Base-by-base conservation (phyloP, 2,888 invertebrate genomes). In the Notodonta dromedarius region DNA sequence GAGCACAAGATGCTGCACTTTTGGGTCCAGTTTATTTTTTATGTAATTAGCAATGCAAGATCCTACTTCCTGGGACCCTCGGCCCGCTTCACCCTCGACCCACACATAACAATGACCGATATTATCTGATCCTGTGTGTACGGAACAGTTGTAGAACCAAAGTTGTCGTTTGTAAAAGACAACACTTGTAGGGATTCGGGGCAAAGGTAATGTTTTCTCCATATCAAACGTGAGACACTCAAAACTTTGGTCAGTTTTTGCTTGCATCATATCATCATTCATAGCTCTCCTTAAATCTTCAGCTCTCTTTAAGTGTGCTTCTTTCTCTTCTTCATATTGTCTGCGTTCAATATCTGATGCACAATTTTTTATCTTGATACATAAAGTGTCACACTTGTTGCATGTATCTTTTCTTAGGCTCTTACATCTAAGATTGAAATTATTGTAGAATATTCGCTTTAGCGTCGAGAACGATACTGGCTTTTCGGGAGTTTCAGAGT, bases 361-460 rank as follows among this genome's bases (percentile, higher is more conserved):
- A 55, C 62, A 58, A 59, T 63, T 63, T 61, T 60, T 64, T 51
- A 62, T 63, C 40, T 59, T 66, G 46, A 59, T 51, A 56, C 40
- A 16, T 52, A 62, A 58, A n/a, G 58, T 46, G 58, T 66, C 66
- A 56, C 71, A 70, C 51, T 57, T 61, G 46, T 59, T 64, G 57
- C 69, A 70, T 12, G 66, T 69, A 52, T 66, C 68, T 57, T 67
- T 65, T 56, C 60, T 57, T 52, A 60, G 50, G 40, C 50, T 54
- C 48, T 63, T 63, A 56, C 55, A 65, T 54, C 59, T 55, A 16
- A 71, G 57, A 58, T 71, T 70, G 56, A 71, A 70, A 52, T 62
- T 64, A 51, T 63, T 64, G 48, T 60, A 64, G 52, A 64, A 64
- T 55, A 59, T 51, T 9, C n/a, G 42, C 55, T 64, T 69, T 40